Evolutionary conservation across 1,140 invertebrate species (phyloP), one percentile per base, ranked within the genome.

Genomic region (Drosophila watanabei): DNA sequence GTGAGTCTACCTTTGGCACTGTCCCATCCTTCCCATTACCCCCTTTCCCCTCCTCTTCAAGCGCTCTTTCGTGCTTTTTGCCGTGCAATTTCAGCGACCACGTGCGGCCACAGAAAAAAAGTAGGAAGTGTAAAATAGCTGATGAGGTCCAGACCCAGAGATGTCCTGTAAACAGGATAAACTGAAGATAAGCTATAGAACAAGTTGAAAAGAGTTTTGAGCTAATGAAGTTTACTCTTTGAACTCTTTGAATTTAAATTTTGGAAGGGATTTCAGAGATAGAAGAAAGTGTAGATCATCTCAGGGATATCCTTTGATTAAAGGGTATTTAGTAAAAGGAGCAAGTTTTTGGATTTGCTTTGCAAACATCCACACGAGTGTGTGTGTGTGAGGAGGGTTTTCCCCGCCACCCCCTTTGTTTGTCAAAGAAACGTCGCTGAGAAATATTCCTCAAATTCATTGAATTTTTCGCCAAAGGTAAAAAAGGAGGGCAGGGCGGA

Each of bases 391-490:
- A 24, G 24, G 30, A 14, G 49, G 49, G 9, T 35, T 46, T 14
- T 8, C 6, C 24, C 13, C 20, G 1, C 4, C 45, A 0, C 14
- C 13, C 24, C 33, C 18, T 68, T 68, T 72, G 69, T 81, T 88
- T 89, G 80, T 87, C 85, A 80, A 89, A 85, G 85, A 82, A 58
- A 82, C 58, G 62, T 52, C 71, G 64, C 87, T 81, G 81, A 71
- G 64, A 73, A 73, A 61, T 84, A 88, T 88, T 84, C 69, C 81
- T 84, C 85, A 81, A 89, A 88, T 79, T 88, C 84, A 88, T 80
- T 84, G 72, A 84, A 80, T 88, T 71, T 62, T 51, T 45, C 56
- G 24, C 41, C n/a, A n/a, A 43, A 56, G 48, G 68, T 33, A 41
- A 16, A 43, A 18, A 46, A 59, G 48, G 24, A 14, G 45, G 18